These are phyloP conservation scores for Amphipyra berbera DNA, from an alignment of 2,888 invertebrate species.

Conservation along the genomic window DNA sequence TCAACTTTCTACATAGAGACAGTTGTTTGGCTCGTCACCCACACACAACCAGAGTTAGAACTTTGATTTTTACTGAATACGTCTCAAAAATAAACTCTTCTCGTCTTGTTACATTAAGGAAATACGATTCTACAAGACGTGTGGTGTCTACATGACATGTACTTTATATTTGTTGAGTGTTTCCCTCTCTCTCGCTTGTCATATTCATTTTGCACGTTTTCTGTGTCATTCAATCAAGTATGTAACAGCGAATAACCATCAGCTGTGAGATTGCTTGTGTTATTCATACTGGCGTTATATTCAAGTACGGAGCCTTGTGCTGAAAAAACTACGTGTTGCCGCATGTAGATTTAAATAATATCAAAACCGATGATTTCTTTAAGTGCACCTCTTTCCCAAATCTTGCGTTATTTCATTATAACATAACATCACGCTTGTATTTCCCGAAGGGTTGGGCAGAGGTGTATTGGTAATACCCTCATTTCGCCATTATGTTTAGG, in stretches of 20 bases:
- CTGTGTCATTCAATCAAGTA: slow-evolving; percentile 5
- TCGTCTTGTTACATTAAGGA: slow-evolving; percentile 5
- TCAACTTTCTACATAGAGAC: slow-evolving; percentile 7
- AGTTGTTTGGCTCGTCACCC: not conserved
- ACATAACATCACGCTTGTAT: no score
- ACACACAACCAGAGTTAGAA: not conserved
- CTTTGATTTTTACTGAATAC: not conserved
- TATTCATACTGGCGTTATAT: slow-evolving; percentile 7
- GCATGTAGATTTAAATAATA: no score
- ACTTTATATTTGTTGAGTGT: slow-evolving; percentile 11
- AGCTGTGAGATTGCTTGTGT: not conserved
- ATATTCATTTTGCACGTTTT: not conserved
- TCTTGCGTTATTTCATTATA: no score
- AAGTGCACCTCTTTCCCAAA: no score
- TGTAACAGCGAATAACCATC: slow-evolving; percentile 3
- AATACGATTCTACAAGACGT: slow-evolving; percentile 12
- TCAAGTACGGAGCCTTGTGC: slow-evolving; percentile 3
- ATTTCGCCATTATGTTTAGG: no score
- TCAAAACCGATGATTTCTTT: no score
- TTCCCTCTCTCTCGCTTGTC: no score
- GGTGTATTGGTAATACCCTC: no score
- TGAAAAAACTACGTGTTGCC: no score
- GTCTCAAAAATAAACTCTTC: not conserved
- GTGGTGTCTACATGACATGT: not conserved
- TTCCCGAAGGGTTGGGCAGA: no score